Percentiles rank a stretch among this genome's conserved stretches.
Evolutionary conservation across 1,140 invertebrate species (phyloP).

Genomic region (Nylanderia fulva): DNA sequence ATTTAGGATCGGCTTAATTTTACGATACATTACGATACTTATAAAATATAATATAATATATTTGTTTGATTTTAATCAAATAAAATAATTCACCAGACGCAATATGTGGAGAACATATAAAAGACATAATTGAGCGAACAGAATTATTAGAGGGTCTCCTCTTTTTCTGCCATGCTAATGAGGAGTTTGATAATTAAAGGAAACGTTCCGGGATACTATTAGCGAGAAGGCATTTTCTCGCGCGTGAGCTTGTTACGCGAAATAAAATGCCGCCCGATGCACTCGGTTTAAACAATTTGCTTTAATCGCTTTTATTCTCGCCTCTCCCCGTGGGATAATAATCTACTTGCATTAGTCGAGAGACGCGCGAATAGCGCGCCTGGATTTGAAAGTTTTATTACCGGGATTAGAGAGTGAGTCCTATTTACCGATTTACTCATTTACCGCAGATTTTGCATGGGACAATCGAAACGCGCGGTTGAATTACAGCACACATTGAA

Average conservation of each 20-base stretch:
- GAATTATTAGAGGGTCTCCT: constrained; percentile 14
- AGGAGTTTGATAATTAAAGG: constrained; percentile 52
- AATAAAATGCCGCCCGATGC: constrained; percentile 45
- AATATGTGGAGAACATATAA: background rate
- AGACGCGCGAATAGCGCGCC: constrained; percentile 15
- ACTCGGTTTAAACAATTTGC: constrained; percentile 53
- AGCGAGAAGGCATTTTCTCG: constrained; percentile 42
- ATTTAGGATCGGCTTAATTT: background rate
- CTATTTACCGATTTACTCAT: constrained; percentile 41
- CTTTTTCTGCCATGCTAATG: constrained; percentile 24
- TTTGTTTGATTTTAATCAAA: background rate
- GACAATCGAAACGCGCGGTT: background rate
- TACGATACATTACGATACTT: background rate
- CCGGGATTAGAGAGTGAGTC: constrained; percentile 40
- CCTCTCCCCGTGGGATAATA: constrained; percentile 37
- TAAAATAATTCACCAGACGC: background rate
- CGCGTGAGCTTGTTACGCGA: constrained; percentile 6
- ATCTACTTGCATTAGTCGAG: constrained; percentile 55
- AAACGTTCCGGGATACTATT: constrained; percentile 41
- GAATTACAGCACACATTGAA: background rate
- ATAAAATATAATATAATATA: background rate
- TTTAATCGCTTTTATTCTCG: constrained; percentile 46
- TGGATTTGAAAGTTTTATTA: constrained; percentile 52
- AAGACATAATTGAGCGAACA: background rate
- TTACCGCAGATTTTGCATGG: constrained; percentile 10